Percentiles rank a stretch among this genome's conserved stretches.
These are phyloP conservation scores for Lasioglossum figueresi DNA, from an alignment of 2,888 invertebrate genomes.

Conservation along the genomic window DNA sequence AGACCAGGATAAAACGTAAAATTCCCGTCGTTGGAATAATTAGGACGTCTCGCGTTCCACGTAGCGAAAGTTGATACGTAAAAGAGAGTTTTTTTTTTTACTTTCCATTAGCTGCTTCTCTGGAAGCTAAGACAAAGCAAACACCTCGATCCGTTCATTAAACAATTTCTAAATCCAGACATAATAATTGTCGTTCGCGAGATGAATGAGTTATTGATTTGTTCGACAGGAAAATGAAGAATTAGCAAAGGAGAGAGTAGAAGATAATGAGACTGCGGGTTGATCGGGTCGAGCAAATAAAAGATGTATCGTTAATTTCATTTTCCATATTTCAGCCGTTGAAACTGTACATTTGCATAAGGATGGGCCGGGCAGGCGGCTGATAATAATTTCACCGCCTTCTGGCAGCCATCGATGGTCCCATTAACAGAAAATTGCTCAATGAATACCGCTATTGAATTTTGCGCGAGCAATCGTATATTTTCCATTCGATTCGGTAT, in stretches of 20 bases:
- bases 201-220: background rate
- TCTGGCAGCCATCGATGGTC: background rate
- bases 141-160: background rate
- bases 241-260: background rate
- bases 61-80: background rate
- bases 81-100: background rate
- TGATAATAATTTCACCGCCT: background rate
- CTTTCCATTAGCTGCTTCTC: too few species aligned
- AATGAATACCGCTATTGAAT: background rate
- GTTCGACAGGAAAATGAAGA: background rate
- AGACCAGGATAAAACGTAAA: background rate
- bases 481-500: background rate
- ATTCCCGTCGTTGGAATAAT: background rate
- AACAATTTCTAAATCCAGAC: background rate
- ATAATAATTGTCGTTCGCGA: too few species aligned
- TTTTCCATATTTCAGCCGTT: background rate
- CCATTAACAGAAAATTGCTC: slow-evolving; percentile 1
- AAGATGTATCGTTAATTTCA: background rate
- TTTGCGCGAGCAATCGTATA: background rate
- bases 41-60: background rate
- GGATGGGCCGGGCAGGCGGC: background rate
- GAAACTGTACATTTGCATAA: background rate
- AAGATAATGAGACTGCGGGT: background rate
- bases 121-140: too few species aligned
- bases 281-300: background rate